Evolutionary conservation across 2,797 vertebrate genomes (phyloP).

Genomic region (Trachurus trachurus): DNA sequence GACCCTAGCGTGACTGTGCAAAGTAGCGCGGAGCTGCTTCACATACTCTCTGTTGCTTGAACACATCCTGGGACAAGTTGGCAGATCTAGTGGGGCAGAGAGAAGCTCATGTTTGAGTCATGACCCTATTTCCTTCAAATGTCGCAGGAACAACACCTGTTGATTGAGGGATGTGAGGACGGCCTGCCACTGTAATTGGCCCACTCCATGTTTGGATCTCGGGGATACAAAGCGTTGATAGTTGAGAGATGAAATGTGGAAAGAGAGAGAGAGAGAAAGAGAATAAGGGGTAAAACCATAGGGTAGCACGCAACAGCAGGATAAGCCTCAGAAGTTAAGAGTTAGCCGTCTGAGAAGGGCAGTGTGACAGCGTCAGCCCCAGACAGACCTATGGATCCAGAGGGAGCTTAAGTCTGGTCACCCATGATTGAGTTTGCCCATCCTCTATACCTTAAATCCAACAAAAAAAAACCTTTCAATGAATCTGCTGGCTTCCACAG

Average conservation of each 20-base stretch:
- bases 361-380: slow-evolving; percentile 68
- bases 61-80: slow-evolving; percentile 55
- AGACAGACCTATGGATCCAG: slow-evolving; percentile 55
- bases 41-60: slow-evolving; percentile 54
- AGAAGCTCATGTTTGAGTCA: slow-evolving; percentile 82
- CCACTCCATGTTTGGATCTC: slow-evolving; percentile 32
- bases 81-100: slow-evolving; percentile 48
- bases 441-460: slow-evolving; percentile 49
- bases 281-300: slow-evolving; percentile 8
- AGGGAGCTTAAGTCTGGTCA: slow-evolving; percentile 55
- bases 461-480: slow-evolving; percentile 19
- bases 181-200: slow-evolving; percentile 64
- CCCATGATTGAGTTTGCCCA: slow-evolving; percentile 51
- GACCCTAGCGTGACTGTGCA: slow-evolving; percentile 72
- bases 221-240: slow-evolving; percentile 25
- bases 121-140: slow-evolving; percentile 61
- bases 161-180: slow-evolving; percentile 63
- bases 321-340: slow-evolving; percentile 66
- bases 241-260: slow-evolving; percentile 26
- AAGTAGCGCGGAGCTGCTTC: slow-evolving; percentile 61
- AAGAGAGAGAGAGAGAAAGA: neutral
- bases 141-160: slow-evolving; percentile 65
- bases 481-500: slow-evolving; percentile 2
- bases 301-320: slow-evolving; percentile 42
- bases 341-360: slow-evolving; percentile 71